These are phyloP conservation scores for Lethocerus indicus DNA, from an alignment of 1,140 invertebrate genomes.

Conservation along the genomic window DNA sequence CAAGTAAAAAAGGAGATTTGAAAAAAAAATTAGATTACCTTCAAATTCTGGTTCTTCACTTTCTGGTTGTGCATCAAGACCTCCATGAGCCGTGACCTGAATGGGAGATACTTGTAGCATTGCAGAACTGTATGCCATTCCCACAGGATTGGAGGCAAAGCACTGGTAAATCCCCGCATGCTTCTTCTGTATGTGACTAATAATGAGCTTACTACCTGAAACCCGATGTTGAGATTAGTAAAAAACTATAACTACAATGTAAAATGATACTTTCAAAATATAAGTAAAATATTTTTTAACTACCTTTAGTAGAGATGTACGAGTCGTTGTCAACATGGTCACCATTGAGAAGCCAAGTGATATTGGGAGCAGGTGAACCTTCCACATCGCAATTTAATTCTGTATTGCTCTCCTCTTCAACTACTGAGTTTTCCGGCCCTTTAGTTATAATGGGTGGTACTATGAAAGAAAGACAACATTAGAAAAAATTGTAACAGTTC, in stretches of 20 bases:
- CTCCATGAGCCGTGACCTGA: conserved; percentile 36
- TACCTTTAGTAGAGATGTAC: conserved; percentile 28
- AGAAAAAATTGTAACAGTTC: too few relatives aligned
- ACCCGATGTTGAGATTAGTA: neutral
- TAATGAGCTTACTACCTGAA: conserved; percentile 35
- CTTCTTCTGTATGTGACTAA: conserved; percentile 52
- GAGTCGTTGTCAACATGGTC: conserved; percentile 37
- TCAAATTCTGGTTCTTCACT: conserved; percentile 12
- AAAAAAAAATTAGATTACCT: conserved; percentile 5
- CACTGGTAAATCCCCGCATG: conserved; percentile 81
- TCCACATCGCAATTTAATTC: conserved; percentile 43
- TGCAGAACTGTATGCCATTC: conserved; percentile 40
- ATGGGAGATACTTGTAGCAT: conserved; percentile 54
- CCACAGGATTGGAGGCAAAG: conserved; percentile 66
- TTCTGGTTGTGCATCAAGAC: conserved; percentile 6
- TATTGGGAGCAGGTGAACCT: conserved; percentile 49
- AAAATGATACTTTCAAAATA: neutral
- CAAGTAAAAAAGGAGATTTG: neutral
- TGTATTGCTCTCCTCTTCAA: conserved; percentile 43
- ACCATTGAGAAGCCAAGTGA: conserved; percentile 76
- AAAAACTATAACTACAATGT: neutral
- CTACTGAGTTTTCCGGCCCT: conserved; percentile 33
- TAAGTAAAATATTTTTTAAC: conserved; percentile 12
- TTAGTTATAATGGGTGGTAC: conserved; percentile 40
- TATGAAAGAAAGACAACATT: too few relatives aligned